Base-by-base conservation (phyloP, 2,888 invertebrate genomes). In the Ormyrus thymus region DNA sequence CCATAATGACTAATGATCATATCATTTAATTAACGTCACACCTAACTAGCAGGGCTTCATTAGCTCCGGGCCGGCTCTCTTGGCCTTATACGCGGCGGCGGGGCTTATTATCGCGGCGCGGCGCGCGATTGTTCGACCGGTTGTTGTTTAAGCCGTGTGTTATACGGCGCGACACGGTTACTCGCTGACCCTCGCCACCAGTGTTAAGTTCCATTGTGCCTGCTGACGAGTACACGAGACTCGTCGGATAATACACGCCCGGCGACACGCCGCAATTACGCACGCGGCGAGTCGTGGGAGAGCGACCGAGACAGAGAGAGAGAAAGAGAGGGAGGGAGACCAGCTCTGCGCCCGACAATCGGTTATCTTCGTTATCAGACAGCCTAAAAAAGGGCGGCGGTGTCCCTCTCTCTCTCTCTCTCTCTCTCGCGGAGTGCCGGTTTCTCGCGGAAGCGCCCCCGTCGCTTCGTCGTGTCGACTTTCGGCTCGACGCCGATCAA, bases 11-110 rank as follows among this genome's bases (percentile, higher is more conserved):
- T 88, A 89, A 90, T 89, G 89, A 89, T 89, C 85, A 86, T 89
- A 90, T 89, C 89, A 89, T 89, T 89, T 89, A 89, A 90, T 89
- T 89, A 90, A 89, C 89, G 88, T 89, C 88, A 86, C 87, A 87
- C 87, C 86, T 87, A 89, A 88, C 87, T 86, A 86, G 84, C 83
- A 83, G 71, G 84, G 86, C 86, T 88, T 86, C 88, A 88, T 88
- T 88, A 88, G 87, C 86, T 82, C 79, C 29, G 6, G n/a, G 13
- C 10, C 29, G 29, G 29, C 29, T 11, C 46, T 51, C 53, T 55
- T 29, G 29, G 29, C 29, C 29, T n/a, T 48, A 62, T 64, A 46
- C 10, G 53, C 6, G 64, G 85, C 85, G 86, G 85, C 29, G 86
- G 86, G 79, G 88, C 89, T 89, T 88, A 89, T 89, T 89, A 88